A percentile compares a stretch with the other conserved stretches of the same genome.
Evolutionary conservation across 2,113 vertebrate genomes (phyloP).

Genomic region (Ciconia stormi): DNA sequence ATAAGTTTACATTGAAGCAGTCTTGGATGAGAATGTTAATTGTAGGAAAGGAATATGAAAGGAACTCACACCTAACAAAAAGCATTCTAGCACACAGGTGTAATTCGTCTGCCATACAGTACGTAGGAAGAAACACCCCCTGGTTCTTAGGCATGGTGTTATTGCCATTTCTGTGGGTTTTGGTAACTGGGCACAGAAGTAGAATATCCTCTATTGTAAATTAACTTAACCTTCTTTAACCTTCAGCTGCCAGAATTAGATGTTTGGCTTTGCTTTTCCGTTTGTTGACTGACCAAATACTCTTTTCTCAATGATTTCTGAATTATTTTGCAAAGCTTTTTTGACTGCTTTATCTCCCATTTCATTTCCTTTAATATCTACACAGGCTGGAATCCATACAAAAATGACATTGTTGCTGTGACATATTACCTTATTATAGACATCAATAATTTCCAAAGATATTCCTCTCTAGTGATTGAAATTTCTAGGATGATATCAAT

Average conservation of each 20-base stretch:
- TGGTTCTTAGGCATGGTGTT: not conserved
- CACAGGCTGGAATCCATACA: conserved; percentile 64
- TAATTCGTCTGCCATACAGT: not conserved
- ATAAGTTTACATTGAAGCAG: not conserved
- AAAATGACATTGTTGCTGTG: conserved; percentile 75
- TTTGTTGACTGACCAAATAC: conserved; percentile 56
- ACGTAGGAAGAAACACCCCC: accelerated
- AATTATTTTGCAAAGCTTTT: conserved; percentile 73
- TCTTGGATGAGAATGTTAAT: not conserved
- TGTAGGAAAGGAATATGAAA: not conserved
- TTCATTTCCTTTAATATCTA: conserved; percentile 76
- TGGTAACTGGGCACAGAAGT: not conserved
- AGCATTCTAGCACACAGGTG: not conserved
- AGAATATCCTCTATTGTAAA: not conserved
- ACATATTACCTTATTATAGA: conserved; percentile 73
- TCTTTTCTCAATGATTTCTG: conserved; percentile 63
- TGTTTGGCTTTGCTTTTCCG: conserved; percentile 4
- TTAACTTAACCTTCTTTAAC: conserved; percentile 40
- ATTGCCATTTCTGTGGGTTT: not conserved
- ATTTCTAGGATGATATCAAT: conserved; percentile 73
- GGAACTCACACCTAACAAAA: not conserved
- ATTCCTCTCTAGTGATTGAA: conserved; percentile 72
- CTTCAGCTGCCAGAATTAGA: conserved; percentile 47
- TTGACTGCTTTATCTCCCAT: conserved; percentile 73
- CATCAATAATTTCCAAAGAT: conserved; percentile 78